phyloP scores from a whole-genome alignment of 2,113 vertebrate species.

The Vimba vimba region DNA sequence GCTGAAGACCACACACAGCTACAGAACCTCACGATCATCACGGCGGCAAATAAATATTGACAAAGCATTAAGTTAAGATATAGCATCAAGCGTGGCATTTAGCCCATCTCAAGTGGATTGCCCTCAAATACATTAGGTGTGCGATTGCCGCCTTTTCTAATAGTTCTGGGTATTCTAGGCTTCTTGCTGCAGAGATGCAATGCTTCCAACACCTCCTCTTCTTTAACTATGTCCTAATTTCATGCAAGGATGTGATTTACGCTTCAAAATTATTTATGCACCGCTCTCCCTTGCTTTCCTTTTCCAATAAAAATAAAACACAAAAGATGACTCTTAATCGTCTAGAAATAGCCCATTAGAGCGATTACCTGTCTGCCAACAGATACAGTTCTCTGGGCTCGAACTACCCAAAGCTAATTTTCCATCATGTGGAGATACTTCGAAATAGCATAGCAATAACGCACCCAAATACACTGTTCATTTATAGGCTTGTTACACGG shows the following conservation, averaged over 20 bases:
- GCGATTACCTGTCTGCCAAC: conserved; percentile 62
- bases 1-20: conserved; percentile 56
- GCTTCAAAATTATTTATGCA: conserved; percentile 38
- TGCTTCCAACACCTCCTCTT: conserved; percentile 15
- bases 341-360: conserved; percentile 61
- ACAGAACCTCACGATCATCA: conserved; percentile 60
- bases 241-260: conserved; percentile 46
- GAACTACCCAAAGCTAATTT: conserved; percentile 47
- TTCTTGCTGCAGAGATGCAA: conserved; percentile 1
- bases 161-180: conserved; percentile 31
- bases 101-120: conserved; percentile 45
- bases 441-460: conserved; percentile 51
- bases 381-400: conserved; percentile 54
- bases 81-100: conserved; percentile 54
- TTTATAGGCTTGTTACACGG: not conserved
- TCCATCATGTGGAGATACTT: conserved; percentile 56
- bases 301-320: conserved; percentile 51
- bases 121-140: conserved; percentile 51
- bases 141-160: conserved; percentile 19
- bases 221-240: conserved; percentile 42
- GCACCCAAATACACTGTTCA: not conserved
- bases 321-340: conserved; percentile 63
- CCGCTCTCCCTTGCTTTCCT: conserved; percentile 31
- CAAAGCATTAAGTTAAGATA: conserved; percentile 69
- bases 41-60: conserved; percentile 69